Evolutionary conservation across 2,888 invertebrate species (phyloP), one percentile per base, ranked within the genome.

Genomic region (Amiota mariae): DNA sequence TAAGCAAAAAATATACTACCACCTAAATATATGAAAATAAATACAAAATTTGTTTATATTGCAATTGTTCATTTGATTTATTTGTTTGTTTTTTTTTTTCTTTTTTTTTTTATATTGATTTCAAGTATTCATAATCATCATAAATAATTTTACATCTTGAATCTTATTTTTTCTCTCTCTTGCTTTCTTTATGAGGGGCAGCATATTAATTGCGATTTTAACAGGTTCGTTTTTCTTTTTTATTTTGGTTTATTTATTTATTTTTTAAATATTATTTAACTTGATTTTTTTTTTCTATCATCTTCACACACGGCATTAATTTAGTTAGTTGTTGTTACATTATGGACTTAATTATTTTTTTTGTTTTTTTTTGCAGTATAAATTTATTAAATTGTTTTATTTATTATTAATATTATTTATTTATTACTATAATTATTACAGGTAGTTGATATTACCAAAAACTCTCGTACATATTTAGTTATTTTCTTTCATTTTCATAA

Each of bases 101-200:
- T 36, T 79, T 49, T 74, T 79, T 75, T 76, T 10, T 77, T 68
- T 73, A 68, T 68, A 70, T 74, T 76, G 72, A 79, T 59, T 54
- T 78, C 72, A 70, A 78, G 74, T 54, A 54, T 54, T 59, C 9
- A 59, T 18, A 10, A 20, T 59, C 24, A 18, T 18, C 20, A 20
- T 57, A 9, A 57, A 4, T 36, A 0, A 49, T 63, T 68, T 73
- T 72, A 57, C 66, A 76, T 72, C 71, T 71, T 71, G 71, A 76
- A 68, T 71, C 49, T 59, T 48, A 13, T 63, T 77, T 73, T 68
- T 64, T 73, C 71, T 72, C 51, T 75, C 59, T 73, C 54, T 64
- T 70, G 36, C 79, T 80, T 70, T 79, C 81, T 86, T 85, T 78
- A 71, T 72, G 73, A 73, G 73, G 77, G 79, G 84, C 84, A 83